Evolutionary conservation across 92 coral and sea anemone species (phyloP), one percentile per base, ranked within the genome.

Genomic region (Pocillopora grandis): DNA sequence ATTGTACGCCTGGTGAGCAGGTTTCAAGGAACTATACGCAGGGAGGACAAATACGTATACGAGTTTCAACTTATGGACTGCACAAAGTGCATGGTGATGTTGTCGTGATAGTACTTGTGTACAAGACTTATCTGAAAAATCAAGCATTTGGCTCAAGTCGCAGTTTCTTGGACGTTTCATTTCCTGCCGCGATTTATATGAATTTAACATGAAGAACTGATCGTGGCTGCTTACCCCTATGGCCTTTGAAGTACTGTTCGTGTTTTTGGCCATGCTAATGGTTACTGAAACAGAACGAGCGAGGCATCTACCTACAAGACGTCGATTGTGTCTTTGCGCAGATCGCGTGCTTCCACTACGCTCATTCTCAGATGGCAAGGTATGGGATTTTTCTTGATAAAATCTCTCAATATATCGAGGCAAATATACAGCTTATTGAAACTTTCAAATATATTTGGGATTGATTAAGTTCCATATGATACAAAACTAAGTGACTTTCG

Each of bases 241-340:
- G 82, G 82, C 82, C 58, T 37, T 65, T 64, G n/a, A 10, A 64
- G 72, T 65, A 31, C 72, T 78, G 61, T 60, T 65, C 12, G 72
- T 78, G 48, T 21, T 63, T 64, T 52, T 64, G 52, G 61, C 66
- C n/a, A 64, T 64, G 55, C 16, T 78, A 9, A 37, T 63, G 70
- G n/a, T 61, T n/a, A 18, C 62, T 48, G 72, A 8, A 42, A 65
- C 72, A 7, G 82, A 65, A 23, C 61, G 66, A 78, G 49, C 82
- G 58, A 14, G 37, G 2, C 61, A 61, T 12, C 33, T 78, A 42
- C 23, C 82, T 6, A 20, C 59, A 8, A 48, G 60, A 64, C 58
- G 58, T 35, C 59, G 69, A 2, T 36, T 77, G 19, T 77, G 81
- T 42, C 42, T 77, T 35, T 77, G 81, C 58, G 37, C 60, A 2